A percentile compares a stretch with the other conserved stretches of the same genome.
These are phyloP conservation scores for Ptychoptera albimana DNA, from an alignment of 2,888 invertebrate species.

Conservation along the genomic window DNA sequence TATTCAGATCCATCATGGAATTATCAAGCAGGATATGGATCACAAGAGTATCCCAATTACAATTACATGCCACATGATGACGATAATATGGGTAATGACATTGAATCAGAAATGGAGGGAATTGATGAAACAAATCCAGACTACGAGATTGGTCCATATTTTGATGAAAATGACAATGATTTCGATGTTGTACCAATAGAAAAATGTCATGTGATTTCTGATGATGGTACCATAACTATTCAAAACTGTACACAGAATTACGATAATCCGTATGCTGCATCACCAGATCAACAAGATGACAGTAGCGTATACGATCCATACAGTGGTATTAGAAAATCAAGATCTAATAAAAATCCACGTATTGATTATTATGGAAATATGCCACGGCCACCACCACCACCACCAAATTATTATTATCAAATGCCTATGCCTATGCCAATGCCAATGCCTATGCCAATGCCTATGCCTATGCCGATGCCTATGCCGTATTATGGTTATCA, in stretches of 20 bases:
- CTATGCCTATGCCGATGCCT: no score
- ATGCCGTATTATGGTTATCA: no score
- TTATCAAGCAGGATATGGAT: constrained; percentile 3
- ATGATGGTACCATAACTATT: constrained; percentile 8
- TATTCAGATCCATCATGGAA: no score
- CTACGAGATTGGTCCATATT: neutral
- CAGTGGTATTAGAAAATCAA: no score
- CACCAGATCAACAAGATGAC: constrained; percentile 5
- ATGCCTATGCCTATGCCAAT: no score
- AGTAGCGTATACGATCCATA: neutral
- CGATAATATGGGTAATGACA: neutral
- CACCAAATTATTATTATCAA: no score
- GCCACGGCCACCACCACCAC: no score
- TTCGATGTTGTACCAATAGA: constrained; percentile 1
- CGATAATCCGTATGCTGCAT: constrained; percentile 9
- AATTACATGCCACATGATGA: constrained; percentile 4
- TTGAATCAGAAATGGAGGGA: neutral
- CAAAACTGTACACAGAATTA: constrained; percentile 10
- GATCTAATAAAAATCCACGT: no score
- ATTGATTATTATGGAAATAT: no score
- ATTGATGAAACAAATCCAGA: neutral
- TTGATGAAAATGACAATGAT: neutral
- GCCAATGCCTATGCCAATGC: no score
- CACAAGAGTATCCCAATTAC: constrained; percentile 6
- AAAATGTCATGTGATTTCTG: constrained; percentile 10